These are phyloP conservation scores for Protonemura montana DNA, from an alignment of 2,888 invertebrate genomes.

Conservation along the genomic window DNA sequence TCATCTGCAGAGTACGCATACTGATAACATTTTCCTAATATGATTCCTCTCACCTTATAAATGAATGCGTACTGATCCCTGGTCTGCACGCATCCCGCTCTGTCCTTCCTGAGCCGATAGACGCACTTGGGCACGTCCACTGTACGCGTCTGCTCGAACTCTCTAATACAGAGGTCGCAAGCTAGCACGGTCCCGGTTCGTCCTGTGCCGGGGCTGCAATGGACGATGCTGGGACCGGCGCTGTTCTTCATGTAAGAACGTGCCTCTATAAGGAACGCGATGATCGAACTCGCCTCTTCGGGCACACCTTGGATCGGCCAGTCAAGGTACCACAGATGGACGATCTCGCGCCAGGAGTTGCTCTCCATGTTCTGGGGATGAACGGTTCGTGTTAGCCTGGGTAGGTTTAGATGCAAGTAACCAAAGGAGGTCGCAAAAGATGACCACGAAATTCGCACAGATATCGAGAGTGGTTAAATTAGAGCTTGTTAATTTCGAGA, in stretches of 20 bases:
- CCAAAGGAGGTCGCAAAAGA: no score
- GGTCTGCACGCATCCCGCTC: constrained; percentile 89
- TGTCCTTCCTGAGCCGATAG: constrained; percentile 81
- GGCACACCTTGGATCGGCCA: constrained; percentile 93
- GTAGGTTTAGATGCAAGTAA: no score
- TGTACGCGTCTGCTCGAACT: constrained; percentile 79
- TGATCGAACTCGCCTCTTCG: constrained; percentile 80
- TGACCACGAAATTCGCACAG: no score
- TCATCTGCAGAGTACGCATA: no score
- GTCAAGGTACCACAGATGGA: constrained; percentile 89
- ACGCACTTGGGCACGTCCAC: constrained; percentile 89
- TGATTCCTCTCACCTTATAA: constrained; percentile 75
- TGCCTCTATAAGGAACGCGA: constrained; percentile 87
- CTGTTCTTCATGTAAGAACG: constrained; percentile 64
- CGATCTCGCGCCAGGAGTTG: constrained; percentile 85
- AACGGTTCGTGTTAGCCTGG: no score
- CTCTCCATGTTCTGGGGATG: constrained; percentile 73
- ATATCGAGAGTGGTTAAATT: no score
- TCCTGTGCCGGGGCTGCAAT: constrained; percentile 90
- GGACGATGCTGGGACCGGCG: constrained; percentile 78
- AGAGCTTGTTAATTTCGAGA: no score
- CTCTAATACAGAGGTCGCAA: constrained; percentile 85
- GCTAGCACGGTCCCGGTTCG: constrained; percentile 87
- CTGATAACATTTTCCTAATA: no score
- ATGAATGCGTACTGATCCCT: constrained; percentile 92